phyloP scores from a whole-genome alignment of 1,140 invertebrate genomes.

The Papilio polyxenes region DNA sequence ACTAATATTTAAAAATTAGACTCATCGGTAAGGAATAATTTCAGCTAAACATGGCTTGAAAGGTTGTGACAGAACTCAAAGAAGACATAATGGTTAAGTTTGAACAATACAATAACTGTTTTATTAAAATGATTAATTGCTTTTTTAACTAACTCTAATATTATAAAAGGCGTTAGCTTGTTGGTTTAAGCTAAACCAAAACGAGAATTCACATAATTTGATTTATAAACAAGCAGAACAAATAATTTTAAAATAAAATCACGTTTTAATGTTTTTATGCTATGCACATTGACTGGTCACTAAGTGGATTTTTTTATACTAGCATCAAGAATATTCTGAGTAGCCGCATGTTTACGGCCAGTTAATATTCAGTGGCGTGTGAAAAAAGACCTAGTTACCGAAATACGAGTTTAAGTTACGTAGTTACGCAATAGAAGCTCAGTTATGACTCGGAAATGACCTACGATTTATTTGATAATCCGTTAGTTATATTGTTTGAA shows the following conservation, averaged over 20 bases:
- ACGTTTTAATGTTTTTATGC: conserved; percentile 25
- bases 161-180: no score
- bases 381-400: conserved; percentile 36
- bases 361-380: conserved; percentile 40
- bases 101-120: not conserved
- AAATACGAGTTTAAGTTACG: conserved; percentile 32
- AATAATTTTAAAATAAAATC: not conserved
- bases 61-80: not conserved
- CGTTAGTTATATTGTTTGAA: conserved; percentile 16
- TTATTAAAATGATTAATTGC: not conserved
- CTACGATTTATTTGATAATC: conserved; percentile 28
- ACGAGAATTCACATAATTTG: not conserved
- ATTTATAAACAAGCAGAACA: not conserved
- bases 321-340: conserved; percentile 22
- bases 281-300: not conserved
- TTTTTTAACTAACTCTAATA: not conserved
- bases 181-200: not conserved
- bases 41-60: not conserved
- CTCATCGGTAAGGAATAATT: not conserved
- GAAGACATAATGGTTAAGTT: not conserved
- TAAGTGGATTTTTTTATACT: conserved; percentile 10
- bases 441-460: conserved; percentile 39
- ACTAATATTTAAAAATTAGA: conserved; percentile 6
- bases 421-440: conserved; percentile 40
- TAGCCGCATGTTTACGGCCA: conserved; percentile 30